Conservation (phyloP, 2,113 vertebrate species). For the Semnornis frantzii region DNA sequence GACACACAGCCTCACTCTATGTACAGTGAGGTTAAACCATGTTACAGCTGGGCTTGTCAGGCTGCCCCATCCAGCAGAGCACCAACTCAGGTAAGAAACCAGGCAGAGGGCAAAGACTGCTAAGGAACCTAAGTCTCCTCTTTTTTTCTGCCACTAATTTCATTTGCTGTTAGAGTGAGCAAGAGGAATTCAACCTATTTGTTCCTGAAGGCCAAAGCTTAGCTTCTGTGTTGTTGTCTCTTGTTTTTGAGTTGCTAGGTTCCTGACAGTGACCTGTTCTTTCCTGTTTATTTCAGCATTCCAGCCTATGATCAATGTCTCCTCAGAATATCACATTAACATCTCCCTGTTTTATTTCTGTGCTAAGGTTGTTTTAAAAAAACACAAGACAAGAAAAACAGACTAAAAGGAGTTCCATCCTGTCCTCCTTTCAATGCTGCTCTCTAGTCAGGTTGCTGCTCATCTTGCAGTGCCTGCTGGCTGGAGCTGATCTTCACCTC, state of each 20-base stretch:
- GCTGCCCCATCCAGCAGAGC: neutral
- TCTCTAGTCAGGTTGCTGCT: neutral
- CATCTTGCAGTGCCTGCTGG: neutral
- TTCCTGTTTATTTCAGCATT: neutral
- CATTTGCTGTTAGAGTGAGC: neutral
- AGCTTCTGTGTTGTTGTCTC: conserved; percentile 25
- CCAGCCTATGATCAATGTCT: no score
- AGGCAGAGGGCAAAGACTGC: neutral
- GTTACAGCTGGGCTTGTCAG: neutral
- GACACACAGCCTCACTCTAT: fast-evolving
- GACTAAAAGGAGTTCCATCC: neutral
- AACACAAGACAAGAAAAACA: neutral
- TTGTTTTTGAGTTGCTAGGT: conserved; percentile 45
- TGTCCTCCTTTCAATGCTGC: neutral
- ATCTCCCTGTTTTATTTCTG: neutral
- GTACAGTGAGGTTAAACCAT: neutral
- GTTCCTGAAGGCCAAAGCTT: conserved; percentile 15
- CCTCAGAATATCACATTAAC: neutral
- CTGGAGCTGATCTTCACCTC: conserved; percentile 1
- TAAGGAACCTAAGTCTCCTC: neutral
- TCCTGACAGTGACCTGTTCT: conserved; percentile 14
- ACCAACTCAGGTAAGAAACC: neutral
- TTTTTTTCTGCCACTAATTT: neutral
- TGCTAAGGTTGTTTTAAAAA: neutral
- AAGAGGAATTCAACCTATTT: conserved; percentile 31